A percentile compares a stretch with the other conserved stretches of the same genome.
Evolutionary conservation across 2,797 vertebrate species (phyloP).

Genomic region (Cirrhinus mrigala): DNA sequence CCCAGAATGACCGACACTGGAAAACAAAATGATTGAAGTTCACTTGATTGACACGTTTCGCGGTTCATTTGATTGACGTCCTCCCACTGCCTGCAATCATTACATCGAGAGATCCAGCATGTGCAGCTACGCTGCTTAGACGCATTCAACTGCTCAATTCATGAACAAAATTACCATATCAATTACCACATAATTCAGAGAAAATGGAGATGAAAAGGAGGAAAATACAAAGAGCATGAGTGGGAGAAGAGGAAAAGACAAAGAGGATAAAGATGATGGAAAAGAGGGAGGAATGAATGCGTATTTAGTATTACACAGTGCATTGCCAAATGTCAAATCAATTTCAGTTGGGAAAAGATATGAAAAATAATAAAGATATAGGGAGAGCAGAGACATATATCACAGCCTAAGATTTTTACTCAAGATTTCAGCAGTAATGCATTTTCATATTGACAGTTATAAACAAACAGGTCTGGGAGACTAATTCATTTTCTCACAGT

Average conservation of each 20-base stretch:
- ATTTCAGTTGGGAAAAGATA: slow-evolving; percentile 19
- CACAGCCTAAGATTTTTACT: slow-evolving; percentile 46
- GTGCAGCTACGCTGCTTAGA: not conserved
- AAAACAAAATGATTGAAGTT: not conserved
- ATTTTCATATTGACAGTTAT: slow-evolving; percentile 40
- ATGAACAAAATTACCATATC: slow-evolving; percentile 32
- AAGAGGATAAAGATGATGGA: not conserved
- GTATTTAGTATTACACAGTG: slow-evolving; percentile 1
- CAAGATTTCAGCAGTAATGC: slow-evolving; percentile 17
- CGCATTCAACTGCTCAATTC: not conserved
- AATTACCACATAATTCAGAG: slow-evolving; percentile 35
- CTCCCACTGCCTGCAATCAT: not conserved
- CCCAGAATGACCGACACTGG: not conserved
- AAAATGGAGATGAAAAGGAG: slow-evolving; percentile 8
- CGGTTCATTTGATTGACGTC: slow-evolving; percentile 10
- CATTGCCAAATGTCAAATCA: slow-evolving; percentile 4
- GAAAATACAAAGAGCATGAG: not conserved
- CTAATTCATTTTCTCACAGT: not conserved
- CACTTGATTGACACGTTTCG: not conserved
- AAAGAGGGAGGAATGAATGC: not conserved
- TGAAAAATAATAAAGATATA: slow-evolving; percentile 31
- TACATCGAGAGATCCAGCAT: not conserved
- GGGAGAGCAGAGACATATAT: not conserved
- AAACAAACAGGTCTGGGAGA: slow-evolving; percentile 25
- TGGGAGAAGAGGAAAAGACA: not conserved